These are phyloP conservation scores for Brachypteracias leptosomus DNA, from an alignment of 2,113 vertebrate genomes.

Conservation along the genomic window DNA sequence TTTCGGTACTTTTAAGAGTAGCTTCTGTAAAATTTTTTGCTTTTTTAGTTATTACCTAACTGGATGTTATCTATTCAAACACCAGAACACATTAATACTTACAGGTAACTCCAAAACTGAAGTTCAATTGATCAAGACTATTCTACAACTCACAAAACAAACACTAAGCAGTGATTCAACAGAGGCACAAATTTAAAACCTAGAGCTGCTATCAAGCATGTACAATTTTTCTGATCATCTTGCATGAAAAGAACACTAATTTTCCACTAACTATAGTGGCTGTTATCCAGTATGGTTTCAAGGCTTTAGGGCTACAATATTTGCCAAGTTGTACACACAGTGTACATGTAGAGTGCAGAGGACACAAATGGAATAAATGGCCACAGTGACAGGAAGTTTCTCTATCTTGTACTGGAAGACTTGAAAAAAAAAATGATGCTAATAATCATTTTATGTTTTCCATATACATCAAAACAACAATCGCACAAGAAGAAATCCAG, in stretches of 20 bases:
- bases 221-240: neutral
- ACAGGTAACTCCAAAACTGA: neutral
- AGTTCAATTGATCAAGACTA: neutral
- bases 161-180: too few species aligned
- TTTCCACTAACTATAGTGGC: neutral
- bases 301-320: neutral
- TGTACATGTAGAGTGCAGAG: accelerated
- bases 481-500: neutral
- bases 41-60: neutral
- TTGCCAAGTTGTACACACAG: neutral
- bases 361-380: neutral
- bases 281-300: neutral
- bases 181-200: neutral
- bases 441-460: neutral
- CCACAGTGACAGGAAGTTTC: neutral
- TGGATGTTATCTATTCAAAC: neutral
- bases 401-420: neutral
- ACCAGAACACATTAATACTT: neutral
- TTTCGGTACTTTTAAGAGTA: neutral
- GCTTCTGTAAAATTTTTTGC: neutral
- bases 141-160: neutral
- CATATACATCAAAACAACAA: neutral
- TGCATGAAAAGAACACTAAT: neutral
- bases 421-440: neutral
- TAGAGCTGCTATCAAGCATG: neutral